Evolutionary conservation across 2,113 vertebrate species (phyloP).

Genomic region (Notarius lentiginosus): DNA sequence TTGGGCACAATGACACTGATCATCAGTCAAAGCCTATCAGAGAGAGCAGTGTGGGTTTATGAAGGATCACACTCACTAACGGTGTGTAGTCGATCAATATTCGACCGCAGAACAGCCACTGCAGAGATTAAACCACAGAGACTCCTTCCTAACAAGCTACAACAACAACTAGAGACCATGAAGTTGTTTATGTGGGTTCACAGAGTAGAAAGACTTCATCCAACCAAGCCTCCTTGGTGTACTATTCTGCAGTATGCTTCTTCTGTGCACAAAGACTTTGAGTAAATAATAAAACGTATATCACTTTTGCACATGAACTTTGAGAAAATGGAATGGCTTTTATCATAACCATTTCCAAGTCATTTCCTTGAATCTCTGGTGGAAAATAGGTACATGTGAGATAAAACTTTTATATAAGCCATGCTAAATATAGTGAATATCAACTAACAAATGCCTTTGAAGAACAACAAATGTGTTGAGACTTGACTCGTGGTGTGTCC

Average conservation of each 20-base stretch:
- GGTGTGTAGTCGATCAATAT: conserved; percentile 8
- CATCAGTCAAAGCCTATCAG: conserved; percentile 44
- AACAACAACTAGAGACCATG: conserved; percentile 1
- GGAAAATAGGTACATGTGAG: neutral
- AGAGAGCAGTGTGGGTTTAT: conserved; percentile 12
- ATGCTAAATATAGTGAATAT: neutral
- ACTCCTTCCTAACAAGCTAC: conserved; percentile 11
- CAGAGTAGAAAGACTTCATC: neutral
- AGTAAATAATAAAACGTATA: neutral
- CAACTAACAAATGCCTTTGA: neutral
- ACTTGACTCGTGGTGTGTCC: neutral
- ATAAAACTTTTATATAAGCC: neutral
- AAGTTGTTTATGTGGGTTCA: conserved; percentile 24
- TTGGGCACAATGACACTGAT: conserved; percentile 48
- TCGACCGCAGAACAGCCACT: neutral
- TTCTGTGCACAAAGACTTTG: neutral
- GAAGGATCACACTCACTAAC: conserved; percentile 31
- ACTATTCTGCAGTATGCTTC: neutral
- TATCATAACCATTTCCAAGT: neutral
- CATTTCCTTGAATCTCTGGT: neutral
- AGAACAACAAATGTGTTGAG: too few species aligned
- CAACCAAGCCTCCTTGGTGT: neutral
- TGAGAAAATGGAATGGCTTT: neutral
- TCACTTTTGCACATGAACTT: neutral
- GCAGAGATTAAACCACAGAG: conserved; percentile 14